Percentiles rank a stretch among this genome's conserved stretches.
phyloP scores from a whole-genome alignment of 2,888 invertebrate species.

The Pandemis heparana region DNA sequence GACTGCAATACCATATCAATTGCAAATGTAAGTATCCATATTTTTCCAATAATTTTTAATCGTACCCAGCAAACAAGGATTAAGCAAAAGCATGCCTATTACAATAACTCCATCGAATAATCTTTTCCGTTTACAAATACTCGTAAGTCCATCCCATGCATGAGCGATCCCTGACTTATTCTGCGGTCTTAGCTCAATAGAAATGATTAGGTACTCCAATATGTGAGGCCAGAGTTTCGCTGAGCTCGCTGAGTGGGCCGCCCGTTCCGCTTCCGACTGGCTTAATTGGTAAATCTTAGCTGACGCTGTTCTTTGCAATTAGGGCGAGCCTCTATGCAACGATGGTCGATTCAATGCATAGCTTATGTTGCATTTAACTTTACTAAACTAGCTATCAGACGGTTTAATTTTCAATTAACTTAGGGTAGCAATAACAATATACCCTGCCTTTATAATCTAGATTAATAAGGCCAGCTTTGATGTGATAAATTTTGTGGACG shows the following conservation, averaged over 20 bases:
- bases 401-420: background rate
- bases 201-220: conserved; percentile 42
- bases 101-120: conserved; percentile 1
- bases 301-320: conserved; percentile 81
- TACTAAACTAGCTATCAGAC: background rate
- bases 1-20: too few relatives aligned
- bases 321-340: conserved; percentile 67
- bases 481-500: background rate
- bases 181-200: conserved; percentile 35
- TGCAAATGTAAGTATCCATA: too few relatives aligned
- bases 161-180: conserved; percentile 18
- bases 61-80: too few relatives aligned
- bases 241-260: conserved; percentile 70
- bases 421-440: background rate
- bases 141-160: conserved; percentile 12
- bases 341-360: conserved; percentile 65
- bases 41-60: too few relatives aligned
- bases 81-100: background rate
- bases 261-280: conserved; percentile 76
- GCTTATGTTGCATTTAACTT: conserved; percentile 43
- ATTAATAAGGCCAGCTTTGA: background rate
- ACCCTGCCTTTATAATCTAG: background rate
- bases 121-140: background rate
- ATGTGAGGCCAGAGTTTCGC: conserved; percentile 44
- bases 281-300: conserved; percentile 84